A percentile compares a stretch with the other conserved stretches of the same genome.
These are phyloP conservation scores for Cydia strobilella DNA, from an alignment of 1,140 invertebrate species.

Conservation along the genomic window DNA sequence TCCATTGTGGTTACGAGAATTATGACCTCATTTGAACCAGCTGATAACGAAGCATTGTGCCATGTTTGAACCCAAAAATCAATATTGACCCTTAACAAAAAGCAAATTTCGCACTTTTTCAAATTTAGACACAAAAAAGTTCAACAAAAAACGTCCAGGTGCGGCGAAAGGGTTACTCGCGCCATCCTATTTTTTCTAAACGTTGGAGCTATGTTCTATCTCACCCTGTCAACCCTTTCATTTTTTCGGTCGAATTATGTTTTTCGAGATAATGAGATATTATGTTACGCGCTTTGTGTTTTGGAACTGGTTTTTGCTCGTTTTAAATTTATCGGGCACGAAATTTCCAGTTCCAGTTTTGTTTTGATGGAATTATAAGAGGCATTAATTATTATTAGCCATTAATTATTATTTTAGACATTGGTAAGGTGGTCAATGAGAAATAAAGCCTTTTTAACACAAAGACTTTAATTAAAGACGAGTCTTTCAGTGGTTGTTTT, in stretches of 20 bases:
- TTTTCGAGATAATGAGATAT: conserved; percentile 73
- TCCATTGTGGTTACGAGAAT: conserved; percentile 46
- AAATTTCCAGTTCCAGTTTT: conserved; percentile 9
- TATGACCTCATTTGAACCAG: conserved; percentile 63
- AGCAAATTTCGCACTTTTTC: conserved; percentile 75
- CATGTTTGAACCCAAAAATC: conserved; percentile 65
- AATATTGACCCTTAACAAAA: conserved; percentile 72
- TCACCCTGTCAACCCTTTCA: conserved; percentile 67
- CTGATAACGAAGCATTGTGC: conserved; percentile 72
- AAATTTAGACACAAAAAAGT: conserved; percentile 66
- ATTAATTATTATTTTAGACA: conserved; percentile 3
- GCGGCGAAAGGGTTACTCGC: conserved; percentile 67
- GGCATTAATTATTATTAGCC: neutral
- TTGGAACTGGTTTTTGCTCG: conserved; percentile 49
- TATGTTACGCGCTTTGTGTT: conserved; percentile 63
- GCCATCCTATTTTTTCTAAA: conserved; percentile 48
- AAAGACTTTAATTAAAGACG: neutral
- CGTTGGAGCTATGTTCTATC: conserved; percentile 40
- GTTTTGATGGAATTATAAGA: neutral
- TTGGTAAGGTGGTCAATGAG: neutral
- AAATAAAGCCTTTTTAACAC: neutral
- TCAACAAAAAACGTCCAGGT: conserved; percentile 70
- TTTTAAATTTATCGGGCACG: conserved; percentile 43
- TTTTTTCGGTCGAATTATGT: conserved; percentile 73
- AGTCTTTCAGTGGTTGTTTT: neutral